These are phyloP conservation scores for Caenorhabditis tropicalis DNA, from an alignment of 1,140 invertebrate genomes.

Conservation along the genomic window DNA sequence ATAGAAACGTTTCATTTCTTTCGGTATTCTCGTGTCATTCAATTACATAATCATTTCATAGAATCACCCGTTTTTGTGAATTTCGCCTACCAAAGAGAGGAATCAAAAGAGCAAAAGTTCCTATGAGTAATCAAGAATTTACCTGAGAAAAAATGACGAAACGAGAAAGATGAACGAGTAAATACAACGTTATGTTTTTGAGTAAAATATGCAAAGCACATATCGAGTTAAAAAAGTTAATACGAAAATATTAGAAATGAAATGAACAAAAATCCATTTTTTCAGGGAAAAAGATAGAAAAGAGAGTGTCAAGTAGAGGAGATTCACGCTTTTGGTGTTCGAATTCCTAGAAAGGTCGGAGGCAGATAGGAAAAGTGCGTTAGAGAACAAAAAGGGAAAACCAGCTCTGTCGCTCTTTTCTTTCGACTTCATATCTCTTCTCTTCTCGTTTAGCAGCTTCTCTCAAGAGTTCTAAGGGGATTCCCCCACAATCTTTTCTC, in stretches of 20 bases:
- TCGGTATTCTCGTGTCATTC: neutral
- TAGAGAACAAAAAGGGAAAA: neutral
- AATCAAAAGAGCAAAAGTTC: neutral
- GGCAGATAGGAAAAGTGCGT: neutral
- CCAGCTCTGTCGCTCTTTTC: neutral
- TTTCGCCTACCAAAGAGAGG: neutral
- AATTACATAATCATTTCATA: neutral
- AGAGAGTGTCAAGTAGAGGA: too few species aligned
- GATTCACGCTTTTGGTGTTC: too few species aligned
- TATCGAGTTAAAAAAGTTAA: too few species aligned
- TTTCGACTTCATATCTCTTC: neutral
- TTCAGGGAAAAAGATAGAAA: neutral
- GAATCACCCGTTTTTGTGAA: neutral
- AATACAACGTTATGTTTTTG: neutral
- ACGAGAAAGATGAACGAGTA: neutral
- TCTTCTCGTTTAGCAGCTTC: neutral
- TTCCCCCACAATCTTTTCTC: neutral
- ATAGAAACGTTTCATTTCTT: neutral
- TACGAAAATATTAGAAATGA: slow-evolving; percentile 30
- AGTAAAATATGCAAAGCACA: neutral
- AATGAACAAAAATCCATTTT: neutral
- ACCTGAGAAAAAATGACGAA: neutral
- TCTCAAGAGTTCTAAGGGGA: neutral
- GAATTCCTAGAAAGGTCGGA: neutral
- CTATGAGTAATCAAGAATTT: neutral